Percentiles rank a stretch among this genome's conserved stretches.
These are phyloP conservation scores for Limosa lapponica DNA, from an alignment of 2,797 vertebrate genomes.

Conservation along the genomic window DNA sequence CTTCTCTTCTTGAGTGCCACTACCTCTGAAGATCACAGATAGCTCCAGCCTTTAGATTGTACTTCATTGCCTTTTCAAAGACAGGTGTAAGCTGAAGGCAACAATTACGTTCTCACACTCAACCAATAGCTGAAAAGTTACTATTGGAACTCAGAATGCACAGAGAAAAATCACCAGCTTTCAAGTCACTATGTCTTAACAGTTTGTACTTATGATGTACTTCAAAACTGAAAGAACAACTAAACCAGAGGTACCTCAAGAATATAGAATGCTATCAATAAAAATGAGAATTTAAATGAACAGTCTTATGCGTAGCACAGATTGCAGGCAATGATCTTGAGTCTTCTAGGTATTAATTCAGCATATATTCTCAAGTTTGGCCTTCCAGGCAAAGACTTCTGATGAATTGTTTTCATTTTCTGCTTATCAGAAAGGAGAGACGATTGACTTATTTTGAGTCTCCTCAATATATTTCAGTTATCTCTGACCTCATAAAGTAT, in stretches of 20 bases:
- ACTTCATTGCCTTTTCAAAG: neutral
- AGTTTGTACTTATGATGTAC: neutral
- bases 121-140: neutral
- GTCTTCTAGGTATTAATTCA: neutral
- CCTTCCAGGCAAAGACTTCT: neutral
- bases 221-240: neutral
- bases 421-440: neutral
- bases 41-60: neutral
- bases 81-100: neutral
- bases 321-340: neutral
- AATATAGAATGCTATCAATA: neutral
- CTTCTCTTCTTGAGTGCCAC: neutral
- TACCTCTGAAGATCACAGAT: neutral
- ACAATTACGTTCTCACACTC: neutral
- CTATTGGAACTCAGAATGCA: neutral
- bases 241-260: neutral
- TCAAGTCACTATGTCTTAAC: neutral
- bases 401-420: neutral
- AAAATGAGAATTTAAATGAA: neutral
- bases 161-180: neutral
- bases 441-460: neutral
- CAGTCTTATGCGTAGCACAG: neutral
- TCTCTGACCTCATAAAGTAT: neutral
- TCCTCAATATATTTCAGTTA: neutral
- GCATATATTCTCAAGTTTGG: neutral